Evolutionary conservation across 2,113 vertebrate species (phyloP), one percentile per base, ranked within the genome.

Genomic region (Malurus elegans): DNA sequence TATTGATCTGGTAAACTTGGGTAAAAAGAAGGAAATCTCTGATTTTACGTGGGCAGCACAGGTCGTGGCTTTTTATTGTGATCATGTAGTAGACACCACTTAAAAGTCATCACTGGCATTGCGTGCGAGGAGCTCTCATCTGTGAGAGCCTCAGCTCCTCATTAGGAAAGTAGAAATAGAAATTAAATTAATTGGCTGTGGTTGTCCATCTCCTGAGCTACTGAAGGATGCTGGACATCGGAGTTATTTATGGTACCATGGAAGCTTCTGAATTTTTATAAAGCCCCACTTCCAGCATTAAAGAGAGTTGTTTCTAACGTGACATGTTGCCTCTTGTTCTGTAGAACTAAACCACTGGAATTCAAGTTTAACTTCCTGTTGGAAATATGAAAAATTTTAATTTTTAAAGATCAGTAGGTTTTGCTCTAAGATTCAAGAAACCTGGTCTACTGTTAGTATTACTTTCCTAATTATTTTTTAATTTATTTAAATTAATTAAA

Each of bases 151-250:
- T 90, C 87, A 70, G 50, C 26, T 94, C 82, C 81, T 95, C 60
- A 71, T 83, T 83, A 93, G 56, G 48, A 93, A 86, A 94, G 54
- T 2, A 88, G 82, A 80, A 96, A 51, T 24, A 76, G 79, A 72
- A 95, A 71, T 91, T 56, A 62, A 70, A 64, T 91, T 44, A 74
- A 53, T 65, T 48, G 31, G 79, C 79, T 2, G 16, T 74, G 79
- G 75, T 70, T 56, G 56, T 83, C 73, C 29, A 19, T 89, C 66
- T 79, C 58, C 70, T 32, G 57, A 90, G 47, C 45, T 90, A 7
- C 62, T 54, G 47, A 56, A 66, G 67, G 79, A 47, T 50, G 20
- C 13, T 85, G 70, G 40, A 58, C 73, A 76, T 62, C 47, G 0
- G 8, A 9, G 13, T 61, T 89, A 29, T 13, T 69, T 70, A 5